These are phyloP conservation scores for Dendrocopos noguchii DNA, from an alignment of 2,113 vertebrate species.

Conservation along the genomic window DNA sequence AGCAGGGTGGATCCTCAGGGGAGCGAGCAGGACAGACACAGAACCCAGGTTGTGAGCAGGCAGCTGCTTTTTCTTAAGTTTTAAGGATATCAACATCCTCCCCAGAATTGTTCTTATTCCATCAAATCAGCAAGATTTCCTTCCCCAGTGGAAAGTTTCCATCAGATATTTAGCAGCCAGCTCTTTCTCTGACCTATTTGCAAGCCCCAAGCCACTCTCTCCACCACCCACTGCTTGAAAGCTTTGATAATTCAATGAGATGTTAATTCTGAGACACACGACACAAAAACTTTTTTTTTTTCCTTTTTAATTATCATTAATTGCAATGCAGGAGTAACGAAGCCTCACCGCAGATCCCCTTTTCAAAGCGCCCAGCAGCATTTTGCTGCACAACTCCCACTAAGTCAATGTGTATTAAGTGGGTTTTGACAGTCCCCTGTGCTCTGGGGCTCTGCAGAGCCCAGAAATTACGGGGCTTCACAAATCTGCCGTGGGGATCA, in stretches of 20 bases:
- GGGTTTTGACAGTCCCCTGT: neutral
- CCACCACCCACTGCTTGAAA: constrained; percentile 42
- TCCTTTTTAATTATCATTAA: constrained; percentile 16
- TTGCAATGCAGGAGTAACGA: constrained; percentile 23
- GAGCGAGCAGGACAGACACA: neutral
- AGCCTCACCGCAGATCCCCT: neutral
- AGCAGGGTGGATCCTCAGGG: neutral
- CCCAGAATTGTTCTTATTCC: neutral
- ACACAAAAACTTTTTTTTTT: neutral
- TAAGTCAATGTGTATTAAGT: neutral
- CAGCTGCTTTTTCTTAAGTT: neutral
- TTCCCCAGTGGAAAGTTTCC: constrained; percentile 37
- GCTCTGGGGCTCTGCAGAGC: neutral
- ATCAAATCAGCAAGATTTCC: constrained; percentile 59
- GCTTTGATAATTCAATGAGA: constrained; percentile 62
- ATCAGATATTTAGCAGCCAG: constrained; percentile 30
- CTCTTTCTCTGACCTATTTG: constrained; percentile 65
- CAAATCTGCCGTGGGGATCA: fast-evolving
- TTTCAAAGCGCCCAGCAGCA: neutral
- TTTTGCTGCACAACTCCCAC: constrained; percentile 1
- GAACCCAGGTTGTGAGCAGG: neutral
- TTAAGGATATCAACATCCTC: neutral
- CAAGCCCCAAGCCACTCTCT: constrained; percentile 46
- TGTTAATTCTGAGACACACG: constrained; percentile 30
- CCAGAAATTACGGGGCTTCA: neutral